Evolutionary conservation across 92 coral and sea anemone genomes (phyloP).

Genomic region (Muricea muricata): DNA sequence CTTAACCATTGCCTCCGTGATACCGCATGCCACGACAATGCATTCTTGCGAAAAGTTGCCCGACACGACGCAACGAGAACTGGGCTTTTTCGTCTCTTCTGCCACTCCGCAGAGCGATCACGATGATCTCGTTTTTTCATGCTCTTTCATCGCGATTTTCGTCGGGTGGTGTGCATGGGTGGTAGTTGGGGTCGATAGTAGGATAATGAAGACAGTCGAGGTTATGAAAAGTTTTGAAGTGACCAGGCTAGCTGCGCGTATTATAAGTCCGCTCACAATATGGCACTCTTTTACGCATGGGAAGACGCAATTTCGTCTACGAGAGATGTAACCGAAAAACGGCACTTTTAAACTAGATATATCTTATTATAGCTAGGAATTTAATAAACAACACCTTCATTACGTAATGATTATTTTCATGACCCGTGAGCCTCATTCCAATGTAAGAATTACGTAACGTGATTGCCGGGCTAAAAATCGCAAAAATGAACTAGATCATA

Average conservation of each 20-base stretch:
- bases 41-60: neutral
- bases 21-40: neutral
- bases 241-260: neutral
- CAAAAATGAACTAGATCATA: too few relatives aligned
- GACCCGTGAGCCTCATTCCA: too few relatives aligned
- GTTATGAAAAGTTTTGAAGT: slow-evolving; percentile 19
- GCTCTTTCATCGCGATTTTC: neutral
- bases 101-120: neutral
- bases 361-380: too few relatives aligned
- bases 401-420: too few relatives aligned
- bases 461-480: too few relatives aligned
- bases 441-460: too few relatives aligned
- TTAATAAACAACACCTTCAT: too few relatives aligned
- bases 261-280: neutral
- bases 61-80: neutral
- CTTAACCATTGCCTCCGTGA: neutral
- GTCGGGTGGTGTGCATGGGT: slow-evolving; percentile 22
- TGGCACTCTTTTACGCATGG: neutral
- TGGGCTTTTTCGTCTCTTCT: neutral
- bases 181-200: neutral
- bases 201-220: neutral
- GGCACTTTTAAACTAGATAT: too few relatives aligned
- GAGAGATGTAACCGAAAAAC: neutral
- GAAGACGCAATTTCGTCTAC: neutral
- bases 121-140: neutral